Evolutionary conservation across 2,113 vertebrate species (phyloP).

Genomic region (Galeopterus variegatus): DNA sequence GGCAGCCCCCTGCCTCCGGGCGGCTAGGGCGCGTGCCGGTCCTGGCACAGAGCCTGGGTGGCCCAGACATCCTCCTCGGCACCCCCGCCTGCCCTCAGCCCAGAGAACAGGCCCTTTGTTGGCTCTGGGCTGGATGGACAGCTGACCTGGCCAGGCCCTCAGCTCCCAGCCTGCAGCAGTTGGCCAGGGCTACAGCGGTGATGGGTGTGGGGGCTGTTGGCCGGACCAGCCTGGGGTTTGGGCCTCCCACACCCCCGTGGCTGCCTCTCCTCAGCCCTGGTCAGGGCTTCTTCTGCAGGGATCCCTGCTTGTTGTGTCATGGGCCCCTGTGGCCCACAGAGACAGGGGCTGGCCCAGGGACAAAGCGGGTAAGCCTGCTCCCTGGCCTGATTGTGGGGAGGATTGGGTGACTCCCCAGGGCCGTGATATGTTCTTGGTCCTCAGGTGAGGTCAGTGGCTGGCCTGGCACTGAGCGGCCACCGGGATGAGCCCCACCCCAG

Average conservation of each 20-base stretch:
- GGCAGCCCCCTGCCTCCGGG: constrained; percentile 81
- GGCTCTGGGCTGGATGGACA: constrained; percentile 70
- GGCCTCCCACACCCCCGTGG: neutral
- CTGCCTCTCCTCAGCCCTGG: neutral
- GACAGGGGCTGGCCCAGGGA: neutral
- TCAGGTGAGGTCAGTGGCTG: too few species aligned
- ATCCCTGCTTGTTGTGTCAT: neutral
- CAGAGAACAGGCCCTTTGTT: constrained; percentile 81
- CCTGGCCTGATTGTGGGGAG: neutral
- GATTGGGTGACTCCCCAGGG: neutral
- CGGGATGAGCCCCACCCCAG: neutral
- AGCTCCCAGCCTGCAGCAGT: constrained; percentile 73
- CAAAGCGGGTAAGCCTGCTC: neutral
- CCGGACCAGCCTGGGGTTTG: neutral
- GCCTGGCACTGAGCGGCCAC: neutral
- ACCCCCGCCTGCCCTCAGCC: constrained; percentile 76
- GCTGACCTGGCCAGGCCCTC: constrained; percentile 81
- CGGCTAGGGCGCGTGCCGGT: constrained; percentile 80
- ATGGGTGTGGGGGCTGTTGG: neutral
- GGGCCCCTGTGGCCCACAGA: accelerated
- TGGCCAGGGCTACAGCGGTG: neutral
- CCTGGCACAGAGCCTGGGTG: constrained; percentile 73
- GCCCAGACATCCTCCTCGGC: constrained; percentile 77
- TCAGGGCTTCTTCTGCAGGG: neutral
- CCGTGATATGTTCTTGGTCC: neutral